These are phyloP conservation scores for Chrysoperla carnea DNA, from an alignment of 1,140 invertebrate genomes.

Conservation along the genomic window DNA sequence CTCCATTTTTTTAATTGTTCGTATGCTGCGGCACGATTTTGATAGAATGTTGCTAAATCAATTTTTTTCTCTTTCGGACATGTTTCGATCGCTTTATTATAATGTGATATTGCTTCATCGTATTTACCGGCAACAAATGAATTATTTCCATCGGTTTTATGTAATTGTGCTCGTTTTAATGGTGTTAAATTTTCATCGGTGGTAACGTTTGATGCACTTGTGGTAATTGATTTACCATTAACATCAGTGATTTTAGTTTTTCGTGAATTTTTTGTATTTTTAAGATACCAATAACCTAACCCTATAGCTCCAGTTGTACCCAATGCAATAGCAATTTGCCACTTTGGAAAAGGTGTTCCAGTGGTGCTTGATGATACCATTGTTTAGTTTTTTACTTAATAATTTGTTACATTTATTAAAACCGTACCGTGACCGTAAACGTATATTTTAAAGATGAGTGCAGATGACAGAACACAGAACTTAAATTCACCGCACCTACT, in stretches of 20 bases:
- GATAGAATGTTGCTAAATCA: constrained; percentile 80
- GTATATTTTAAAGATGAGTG: no score
- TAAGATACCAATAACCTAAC: constrained; percentile 63
- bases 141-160: constrained; percentile 77
- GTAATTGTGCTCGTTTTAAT: constrained; percentile 48
- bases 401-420: no score
- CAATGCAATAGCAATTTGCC: constrained; percentile 50
- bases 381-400: background rate
- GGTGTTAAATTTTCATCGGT: constrained; percentile 29
- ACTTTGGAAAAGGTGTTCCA: constrained; percentile 20
- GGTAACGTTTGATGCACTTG: constrained; percentile 1
- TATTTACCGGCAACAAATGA: constrained; percentile 74
- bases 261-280: constrained; percentile 28
- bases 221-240: constrained; percentile 21
- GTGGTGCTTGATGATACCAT: constrained; percentile 8
- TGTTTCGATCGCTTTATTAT: constrained; percentile 73
- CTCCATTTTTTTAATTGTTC: constrained; percentile 80
- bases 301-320: constrained; percentile 67
- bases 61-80: constrained; percentile 56
- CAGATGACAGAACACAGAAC: no score
- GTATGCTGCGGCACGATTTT: constrained; percentile 88
- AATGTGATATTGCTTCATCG: constrained; percentile 71
- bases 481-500: no score
- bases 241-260: constrained; percentile 31
- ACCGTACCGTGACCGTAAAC: no score